Base-by-base conservation (phyloP, 2,888 invertebrate genomes). In the Fragum fragum region DNA sequence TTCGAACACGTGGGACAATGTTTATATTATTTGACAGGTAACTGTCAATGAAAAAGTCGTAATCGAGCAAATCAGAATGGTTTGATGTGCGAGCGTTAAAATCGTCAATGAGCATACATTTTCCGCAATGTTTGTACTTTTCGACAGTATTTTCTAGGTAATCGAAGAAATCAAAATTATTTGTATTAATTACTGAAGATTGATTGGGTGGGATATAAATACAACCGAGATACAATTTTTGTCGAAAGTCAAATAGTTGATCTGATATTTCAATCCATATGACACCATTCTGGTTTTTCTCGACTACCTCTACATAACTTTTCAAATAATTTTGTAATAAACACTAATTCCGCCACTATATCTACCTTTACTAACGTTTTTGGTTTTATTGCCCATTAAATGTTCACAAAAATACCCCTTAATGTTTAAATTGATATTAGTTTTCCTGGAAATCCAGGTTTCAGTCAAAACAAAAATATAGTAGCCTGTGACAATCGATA, bases 341-440 rank as follows among this genome's bases (percentile, higher is more conserved):
- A 57, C 16, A 59, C 53, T 39, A 32, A 57, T 23, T 18, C 73
- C 73, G 16, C 73, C 73, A 47, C 61, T 73, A 47, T 61, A 73
- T 61, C 73, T 59, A 14, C 73, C 73, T 29, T 42, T 73, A 26
- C 18, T 36, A 1, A 42, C 36, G 28, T 73, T 73, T 39, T 11
- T 39, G 18, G 23, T n/a, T 59, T 73, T 73, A 42, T 73, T 73
- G n/a, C 72, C 72, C n/a, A 73, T 26, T 39, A 73, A 47, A 61
- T 73, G 73, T n/a, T 47, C 59, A 61, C 61, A 26, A 47, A 47
- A 23, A 61, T 61, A 61, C 7, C 28, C 28, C 9, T 29, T 14
- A 18, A 53, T 23, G 16, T 72, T 36, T 57, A 55, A 39, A 47
- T 73, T 73, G 23, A 36, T 23, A n/a, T 39, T 21, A 29, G 68